Conservation (phyloP, 2,113 vertebrate genomes). For the Heterotis niloticus region DNA sequence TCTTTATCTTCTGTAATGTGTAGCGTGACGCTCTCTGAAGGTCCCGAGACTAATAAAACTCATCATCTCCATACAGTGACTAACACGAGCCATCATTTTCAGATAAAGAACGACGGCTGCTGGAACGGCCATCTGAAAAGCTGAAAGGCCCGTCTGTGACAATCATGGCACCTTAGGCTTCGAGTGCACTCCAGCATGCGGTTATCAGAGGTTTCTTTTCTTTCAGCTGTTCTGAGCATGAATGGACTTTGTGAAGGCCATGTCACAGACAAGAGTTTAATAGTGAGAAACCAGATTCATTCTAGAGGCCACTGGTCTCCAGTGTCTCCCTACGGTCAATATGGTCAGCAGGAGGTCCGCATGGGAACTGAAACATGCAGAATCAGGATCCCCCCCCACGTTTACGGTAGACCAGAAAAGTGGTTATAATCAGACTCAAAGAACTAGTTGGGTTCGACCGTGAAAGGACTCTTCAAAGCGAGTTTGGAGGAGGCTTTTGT, state of each 20-base stretch:
- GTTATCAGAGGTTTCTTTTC: not conserved
- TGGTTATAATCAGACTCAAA: not conserved
- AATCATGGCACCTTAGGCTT: not conserved
- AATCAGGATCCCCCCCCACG: no score
- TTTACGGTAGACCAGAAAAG: not conserved
- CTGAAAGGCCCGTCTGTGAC: not conserved
- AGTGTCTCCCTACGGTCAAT: slow-evolving; percentile 1
- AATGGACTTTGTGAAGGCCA: slow-evolving; percentile 6
- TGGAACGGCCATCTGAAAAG: not conserved
- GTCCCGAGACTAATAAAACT: slow-evolving; percentile 6
- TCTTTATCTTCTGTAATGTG: not conserved
- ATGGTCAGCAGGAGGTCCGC: not conserved
- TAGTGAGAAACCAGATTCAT: not conserved
- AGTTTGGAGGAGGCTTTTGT: no score
- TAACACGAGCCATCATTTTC: not conserved
- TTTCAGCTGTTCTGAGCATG: not conserved
- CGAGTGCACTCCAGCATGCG: no score
- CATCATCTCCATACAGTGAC: slow-evolving; percentile 6
- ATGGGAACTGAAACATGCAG: no score
- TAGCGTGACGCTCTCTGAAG: not conserved
- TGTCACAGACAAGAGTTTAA: slow-evolving; percentile 9
- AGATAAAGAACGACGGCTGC: not conserved
- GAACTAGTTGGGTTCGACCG: no score
- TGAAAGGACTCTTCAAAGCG: no score
- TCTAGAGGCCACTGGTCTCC: not conserved